Percentiles rank a stretch among this genome's conserved stretches.
Conservation (phyloP, 2,797 vertebrate genomes). For the Xenentodon cancila region DNA sequence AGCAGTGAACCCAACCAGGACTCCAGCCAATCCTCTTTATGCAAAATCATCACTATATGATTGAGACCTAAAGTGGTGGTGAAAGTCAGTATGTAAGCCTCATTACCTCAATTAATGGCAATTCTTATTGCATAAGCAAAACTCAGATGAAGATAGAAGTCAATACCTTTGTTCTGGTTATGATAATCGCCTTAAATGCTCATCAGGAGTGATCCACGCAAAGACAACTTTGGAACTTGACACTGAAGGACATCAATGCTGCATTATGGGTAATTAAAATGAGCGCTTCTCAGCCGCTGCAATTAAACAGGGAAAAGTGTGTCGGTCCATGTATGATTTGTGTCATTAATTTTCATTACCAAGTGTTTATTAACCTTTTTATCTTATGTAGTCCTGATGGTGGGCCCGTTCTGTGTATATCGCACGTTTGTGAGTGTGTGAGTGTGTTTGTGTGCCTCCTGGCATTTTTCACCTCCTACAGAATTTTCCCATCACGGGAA, state of each 20-base stretch:
- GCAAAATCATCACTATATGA: constrained; percentile 74
- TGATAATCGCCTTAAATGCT: constrained; percentile 72
- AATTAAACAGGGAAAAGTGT: constrained; percentile 77
- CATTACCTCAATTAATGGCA: constrained; percentile 79
- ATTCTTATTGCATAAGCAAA: constrained; percentile 78
- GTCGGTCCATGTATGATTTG: constrained; percentile 73
- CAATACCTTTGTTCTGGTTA: constrained; percentile 76
- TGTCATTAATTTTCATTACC: constrained; percentile 80
- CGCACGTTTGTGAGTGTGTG: constrained; percentile 7
- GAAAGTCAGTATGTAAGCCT: constrained; percentile 70
- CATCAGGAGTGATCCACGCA: constrained; percentile 58
- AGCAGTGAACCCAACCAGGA: constrained; percentile 51
- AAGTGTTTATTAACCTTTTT: constrained; percentile 76
- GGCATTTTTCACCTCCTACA: constrained; percentile 43
- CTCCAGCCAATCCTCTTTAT: constrained; percentile 58
- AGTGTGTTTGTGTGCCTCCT: constrained; percentile 32
- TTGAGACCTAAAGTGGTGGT: constrained; percentile 69
- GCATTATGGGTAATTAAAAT: constrained; percentile 74
- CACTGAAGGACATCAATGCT: constrained; percentile 74
- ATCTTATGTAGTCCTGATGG: constrained; percentile 53
- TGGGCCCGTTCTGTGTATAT: constrained; percentile 28
- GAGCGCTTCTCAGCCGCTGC: constrained; percentile 60
- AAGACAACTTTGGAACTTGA: constrained; percentile 61
- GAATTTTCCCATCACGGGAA: constrained; percentile 55
- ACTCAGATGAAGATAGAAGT: constrained; percentile 73